Base-by-base conservation (phyloP, 1,140 invertebrate species). In the Bombus difficillimus region DNA sequence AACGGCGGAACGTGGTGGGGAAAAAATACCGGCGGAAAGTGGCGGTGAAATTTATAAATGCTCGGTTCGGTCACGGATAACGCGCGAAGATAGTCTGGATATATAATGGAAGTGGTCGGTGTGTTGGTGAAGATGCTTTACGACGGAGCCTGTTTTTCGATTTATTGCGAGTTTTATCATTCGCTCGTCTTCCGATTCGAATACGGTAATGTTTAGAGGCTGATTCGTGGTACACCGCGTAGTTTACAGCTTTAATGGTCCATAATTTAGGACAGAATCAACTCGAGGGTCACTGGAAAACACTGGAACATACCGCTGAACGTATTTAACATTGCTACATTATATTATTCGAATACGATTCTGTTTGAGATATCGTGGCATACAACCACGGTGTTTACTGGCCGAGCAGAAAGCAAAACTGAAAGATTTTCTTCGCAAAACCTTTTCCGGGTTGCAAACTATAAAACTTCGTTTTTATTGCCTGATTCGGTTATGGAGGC, bases 381-480 rank as follows among this genome's bases (percentile, higher is more conserved):
- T 62, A 62, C n/a, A n/a, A n/a, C 28, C 22, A 12, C 22, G 74
- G 34, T 69, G 82, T 77, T 79, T 83, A 66, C 47, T 32, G 15
- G 2, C 2, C 18, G 53, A 32, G 22, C 10, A 47, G 47, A 62
- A 71, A 15, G 53, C 34, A 59, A n/a, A 84, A 47, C 13, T 22
- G 47, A 71, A 79, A 79, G 76, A 79, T 79, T 68, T 25, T 34
- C 32, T 37, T 22, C 37, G 39, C 64, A 41, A 34, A 77, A 83
- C 82, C 82, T 68, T 69, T 57, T 22, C 47, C 47, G 22, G 4
- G 13, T n/a, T 79, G n/a, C 66, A 10, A 32, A 6, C 82, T 57
- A 79, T 84, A 84, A 79, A 84, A 84, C 76, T 79, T 47, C 22
- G 53, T 79, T 84, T 84, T 79, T 84, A 84, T 79, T 84, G 82